Percentiles rank a stretch among this genome's conserved stretches.
phyloP scores from a whole-genome alignment of 2,113 vertebrate genomes.

The Leucoraja erinaceus region DNA sequence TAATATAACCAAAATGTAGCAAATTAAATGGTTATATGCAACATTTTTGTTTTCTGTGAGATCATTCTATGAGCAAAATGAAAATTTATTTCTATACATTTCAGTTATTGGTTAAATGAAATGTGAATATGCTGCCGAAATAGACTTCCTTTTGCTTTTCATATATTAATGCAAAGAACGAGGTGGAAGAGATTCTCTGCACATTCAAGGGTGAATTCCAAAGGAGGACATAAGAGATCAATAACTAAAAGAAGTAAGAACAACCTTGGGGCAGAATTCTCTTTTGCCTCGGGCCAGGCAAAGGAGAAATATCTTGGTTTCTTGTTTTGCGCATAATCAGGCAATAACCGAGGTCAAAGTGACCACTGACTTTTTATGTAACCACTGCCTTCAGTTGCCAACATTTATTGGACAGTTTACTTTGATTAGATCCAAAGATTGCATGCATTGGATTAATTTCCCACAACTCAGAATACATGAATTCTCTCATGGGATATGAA shows the following conservation, averaged over 20 bases:
- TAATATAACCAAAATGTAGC: not conserved
- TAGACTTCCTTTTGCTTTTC: not conserved
- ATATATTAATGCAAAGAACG: not conserved
- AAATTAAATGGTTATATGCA: not conserved
- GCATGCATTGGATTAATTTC: not conserved
- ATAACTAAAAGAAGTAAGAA: not conserved
- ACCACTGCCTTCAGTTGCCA: not conserved
- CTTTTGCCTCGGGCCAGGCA: not conserved
- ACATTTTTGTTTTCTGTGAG: not conserved
- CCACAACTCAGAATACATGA: not conserved
- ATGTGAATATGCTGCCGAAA: not conserved
- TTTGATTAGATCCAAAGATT: conserved; percentile 21
- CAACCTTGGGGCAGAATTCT: not conserved
- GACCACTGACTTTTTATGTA: not conserved
- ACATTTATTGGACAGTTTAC: not conserved
- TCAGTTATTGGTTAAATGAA: too few relatives aligned
- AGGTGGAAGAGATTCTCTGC: not conserved
- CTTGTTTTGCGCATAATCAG: not conserved
- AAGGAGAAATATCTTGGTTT: not conserved
- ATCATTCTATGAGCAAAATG: not conserved
- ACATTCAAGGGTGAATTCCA: not conserved
- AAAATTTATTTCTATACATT: not conserved
- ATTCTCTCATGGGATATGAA: not conserved
- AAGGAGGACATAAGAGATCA: not conserved
- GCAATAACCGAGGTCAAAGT: not conserved